A percentile compares a stretch with the other conserved stretches of the same genome.
phyloP scores from a whole-genome alignment of 2,888 invertebrate species.

The Mesochorus sp. region DNA sequence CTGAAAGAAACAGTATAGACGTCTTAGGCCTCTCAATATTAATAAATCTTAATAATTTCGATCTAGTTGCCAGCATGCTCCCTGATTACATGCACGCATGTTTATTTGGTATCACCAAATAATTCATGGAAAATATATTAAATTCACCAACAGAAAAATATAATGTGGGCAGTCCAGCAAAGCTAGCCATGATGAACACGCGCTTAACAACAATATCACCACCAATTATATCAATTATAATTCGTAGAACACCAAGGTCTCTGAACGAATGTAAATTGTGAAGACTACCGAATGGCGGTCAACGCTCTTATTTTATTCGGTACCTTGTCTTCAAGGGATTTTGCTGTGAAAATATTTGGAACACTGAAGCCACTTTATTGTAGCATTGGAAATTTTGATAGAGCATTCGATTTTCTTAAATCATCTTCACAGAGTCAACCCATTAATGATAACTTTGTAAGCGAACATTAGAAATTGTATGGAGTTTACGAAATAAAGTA shows the following conservation, averaged over 20 bases:
- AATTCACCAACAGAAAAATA: neutral
- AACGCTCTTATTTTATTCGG: constrained; percentile 37
- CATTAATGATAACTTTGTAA: neutral
- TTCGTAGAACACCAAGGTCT: too few relatives aligned
- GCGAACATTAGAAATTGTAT: neutral
- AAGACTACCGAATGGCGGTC: constrained; percentile 46
- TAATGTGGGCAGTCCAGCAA: constrained; percentile 35
- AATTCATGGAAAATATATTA: constrained; percentile 12
- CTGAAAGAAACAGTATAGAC: neutral
- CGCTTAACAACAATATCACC: neutral
- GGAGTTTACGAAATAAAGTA: constrained; percentile 34
- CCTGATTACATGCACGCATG: constrained; percentile 42
- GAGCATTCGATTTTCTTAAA: neutral
- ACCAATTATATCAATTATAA: neutral
- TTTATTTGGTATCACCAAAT: constrained; percentile 15
- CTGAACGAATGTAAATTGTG: too few relatives aligned
- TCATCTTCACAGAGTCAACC: neutral
- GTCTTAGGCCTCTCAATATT: neutral
- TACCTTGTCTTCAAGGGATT: constrained; percentile 44
- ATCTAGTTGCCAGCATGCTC: constrained; percentile 6
- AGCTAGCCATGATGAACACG: neutral
- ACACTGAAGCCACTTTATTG: neutral
- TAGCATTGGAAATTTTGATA: neutral
- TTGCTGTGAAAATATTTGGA: constrained; percentile 34
- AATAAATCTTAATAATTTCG: constrained; percentile 14